These are phyloP conservation scores for Amiota mariae DNA, from an alignment of 2,888 invertebrate species.

Conservation along the genomic window DNA sequence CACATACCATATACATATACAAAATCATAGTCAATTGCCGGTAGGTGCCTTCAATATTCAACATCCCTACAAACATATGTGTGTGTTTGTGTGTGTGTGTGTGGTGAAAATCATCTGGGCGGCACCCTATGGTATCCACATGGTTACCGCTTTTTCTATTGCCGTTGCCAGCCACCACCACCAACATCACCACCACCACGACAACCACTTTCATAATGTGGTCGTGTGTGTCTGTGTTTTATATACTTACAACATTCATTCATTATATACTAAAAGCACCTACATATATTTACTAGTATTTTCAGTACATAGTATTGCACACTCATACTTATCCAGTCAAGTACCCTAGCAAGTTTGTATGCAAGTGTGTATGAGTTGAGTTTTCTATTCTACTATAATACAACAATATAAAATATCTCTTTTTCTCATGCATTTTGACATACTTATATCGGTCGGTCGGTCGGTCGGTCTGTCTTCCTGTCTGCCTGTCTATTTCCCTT, in stretches of 20 bases:
- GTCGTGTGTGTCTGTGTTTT: constrained; percentile 27
- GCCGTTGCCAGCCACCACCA: too few species aligned
- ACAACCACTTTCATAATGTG: background rate
- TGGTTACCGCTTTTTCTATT: constrained; percentile 47
- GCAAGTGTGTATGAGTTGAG: constrained; percentile 40
- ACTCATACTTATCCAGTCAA: constrained; percentile 15
- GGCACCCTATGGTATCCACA: constrained; percentile 68
- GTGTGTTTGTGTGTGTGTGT: constrained; percentile 28
- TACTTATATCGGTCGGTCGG: constrained; percentile 47
- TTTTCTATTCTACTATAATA: constrained; percentile 40
- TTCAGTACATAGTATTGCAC: background rate
- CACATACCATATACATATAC: background rate
- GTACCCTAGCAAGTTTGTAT: background rate
- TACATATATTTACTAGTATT: too few species aligned
- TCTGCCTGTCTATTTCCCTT: too few species aligned
- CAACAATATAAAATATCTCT: constrained; percentile 22
- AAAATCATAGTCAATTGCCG: constrained; percentile 15
- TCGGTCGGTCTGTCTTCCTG: too few species aligned
- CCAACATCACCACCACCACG: too few species aligned
- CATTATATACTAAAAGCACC: background rate
- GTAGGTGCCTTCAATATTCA: constrained; percentile 20
- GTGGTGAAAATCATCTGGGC: constrained; percentile 72
- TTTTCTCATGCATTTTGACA: constrained; percentile 61
- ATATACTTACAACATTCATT: constrained; percentile 4
- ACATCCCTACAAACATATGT: constrained; percentile 25